phyloP scores from a whole-genome alignment of 1,140 invertebrate species.

The Eufriesea mexicana region DNA sequence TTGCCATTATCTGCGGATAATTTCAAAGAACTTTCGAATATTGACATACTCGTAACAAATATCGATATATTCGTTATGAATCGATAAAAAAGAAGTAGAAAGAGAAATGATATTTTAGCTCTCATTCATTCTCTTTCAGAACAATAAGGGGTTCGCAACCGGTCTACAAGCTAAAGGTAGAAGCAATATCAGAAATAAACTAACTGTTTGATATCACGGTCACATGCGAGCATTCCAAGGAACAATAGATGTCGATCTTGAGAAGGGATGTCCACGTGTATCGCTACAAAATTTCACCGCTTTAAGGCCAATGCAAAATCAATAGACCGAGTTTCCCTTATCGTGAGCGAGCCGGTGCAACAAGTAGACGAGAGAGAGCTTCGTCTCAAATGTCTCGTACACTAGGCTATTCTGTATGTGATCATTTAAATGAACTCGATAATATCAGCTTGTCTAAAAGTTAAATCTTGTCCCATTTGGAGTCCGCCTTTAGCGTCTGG shows the following conservation, averaged over 20 bases:
- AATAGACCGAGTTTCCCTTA: constrained; percentile 36
- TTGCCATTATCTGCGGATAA: background rate
- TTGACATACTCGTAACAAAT: background rate
- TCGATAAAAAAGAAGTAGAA: too few relatives aligned
- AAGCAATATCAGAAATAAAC: constrained; percentile 9
- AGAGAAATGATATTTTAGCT: background rate
- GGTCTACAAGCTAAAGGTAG: background rate
- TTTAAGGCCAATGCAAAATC: constrained; percentile 27
- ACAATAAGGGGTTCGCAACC: constrained; percentile 20
- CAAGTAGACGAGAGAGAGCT: background rate
- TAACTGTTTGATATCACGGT: background rate
- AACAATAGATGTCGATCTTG: background rate
- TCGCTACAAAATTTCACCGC: constrained; percentile 10
- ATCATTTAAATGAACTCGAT: constrained; percentile 18
- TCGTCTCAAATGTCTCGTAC: constrained; percentile 29
- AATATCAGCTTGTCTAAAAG: constrained; percentile 45
- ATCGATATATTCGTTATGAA: background rate
- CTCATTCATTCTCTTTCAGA: background rate
- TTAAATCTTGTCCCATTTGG: constrained; percentile 45
- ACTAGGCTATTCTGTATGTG: constrained; percentile 9
- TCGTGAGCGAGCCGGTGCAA: constrained; percentile 2
- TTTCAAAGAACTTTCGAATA: background rate
- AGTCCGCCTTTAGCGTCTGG: constrained; percentile 29
- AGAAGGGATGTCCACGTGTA: background rate
- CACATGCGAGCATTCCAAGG: background rate